Evolutionary conservation across 2,113 vertebrate species (phyloP), one percentile per base, ranked within the genome.

Genomic region (Petrocephalus zakoni): DNA sequence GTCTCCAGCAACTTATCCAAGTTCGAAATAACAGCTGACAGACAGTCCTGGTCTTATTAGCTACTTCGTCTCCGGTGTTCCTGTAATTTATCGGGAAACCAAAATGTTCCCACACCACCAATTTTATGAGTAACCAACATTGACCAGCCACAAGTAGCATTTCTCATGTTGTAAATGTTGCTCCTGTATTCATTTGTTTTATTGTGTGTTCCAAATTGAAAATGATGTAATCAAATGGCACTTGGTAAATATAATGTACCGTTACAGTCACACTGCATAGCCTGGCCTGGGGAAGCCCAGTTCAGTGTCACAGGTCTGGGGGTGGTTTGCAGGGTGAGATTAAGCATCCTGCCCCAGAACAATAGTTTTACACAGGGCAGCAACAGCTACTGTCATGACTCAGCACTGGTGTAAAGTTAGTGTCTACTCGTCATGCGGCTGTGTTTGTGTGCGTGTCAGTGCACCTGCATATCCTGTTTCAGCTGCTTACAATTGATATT

Each of bases 351-450:
- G 53, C 49, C 56, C 13, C 34, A 53, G 89, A 91, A 91, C 92
- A 91, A 90, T 91, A 89, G 86, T 89, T 92, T 92, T 92, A 90
- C 88, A 91, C 90, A 89, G 88, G 91, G 90, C 90, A 91, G 90
- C 90, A 92, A 75, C 89, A 89, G 89, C 90, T 88, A 85, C 75
- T 82, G 75, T 91, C 89, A 91, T 93, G 92, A 92, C 93, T 92
- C 93, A 91, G 92, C 92, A 92, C 21, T 91, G 89, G 68, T 88
- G 85, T 92, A 90, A 90, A 90, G 90, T 52, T 91, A 89, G 88
- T 88, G 88, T 46, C 34, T 87, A 55, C 58, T 90, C 89, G 78
- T 90, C 89, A 86, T 89, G 88, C 37, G 46, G 72, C 72, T 88
- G 25, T 89, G 17, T 87, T 68, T 88, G 68, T 89, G 15, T 90